Evolutionary conservation across 2,113 vertebrate species (phyloP).

Genomic region (Dipodomys spectabilis): DNA sequence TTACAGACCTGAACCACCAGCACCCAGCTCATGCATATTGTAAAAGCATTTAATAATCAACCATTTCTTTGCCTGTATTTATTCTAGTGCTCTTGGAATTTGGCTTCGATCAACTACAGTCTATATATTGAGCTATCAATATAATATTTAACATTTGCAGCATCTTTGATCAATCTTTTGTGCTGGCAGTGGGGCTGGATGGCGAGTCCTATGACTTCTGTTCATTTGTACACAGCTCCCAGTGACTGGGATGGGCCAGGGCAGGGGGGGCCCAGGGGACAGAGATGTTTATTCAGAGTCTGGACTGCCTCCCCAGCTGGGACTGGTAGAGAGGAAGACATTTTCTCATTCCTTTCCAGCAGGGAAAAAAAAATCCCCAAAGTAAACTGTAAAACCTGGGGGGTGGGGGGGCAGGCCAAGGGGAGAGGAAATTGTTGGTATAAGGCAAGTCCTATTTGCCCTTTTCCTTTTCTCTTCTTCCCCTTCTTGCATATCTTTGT

Average conservation of each 20-base stretch:
- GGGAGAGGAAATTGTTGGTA: not conserved
- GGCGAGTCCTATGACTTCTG: not conserved
- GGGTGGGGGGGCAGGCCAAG: too few species aligned
- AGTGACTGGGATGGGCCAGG: not conserved
- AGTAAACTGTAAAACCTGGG: not conserved
- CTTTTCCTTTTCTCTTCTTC: not conserved
- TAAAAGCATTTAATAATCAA: constrained; percentile 1
- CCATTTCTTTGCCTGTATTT: not conserved
- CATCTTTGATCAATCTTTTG: constrained; percentile 7
- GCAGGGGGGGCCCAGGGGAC: not conserved
- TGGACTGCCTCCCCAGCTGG: not conserved
- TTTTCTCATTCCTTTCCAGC: not conserved
- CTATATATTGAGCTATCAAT: not conserved
- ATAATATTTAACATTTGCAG: constrained; percentile 22
- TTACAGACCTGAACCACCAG: too few species aligned
- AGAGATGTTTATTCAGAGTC: not conserved
- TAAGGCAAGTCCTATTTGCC: not conserved
- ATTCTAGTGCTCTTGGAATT: constrained; percentile 19
- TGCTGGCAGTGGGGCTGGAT: not conserved
- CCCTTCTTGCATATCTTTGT: not conserved
- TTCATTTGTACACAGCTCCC: constrained; percentile 18
- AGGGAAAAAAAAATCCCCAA: not conserved
- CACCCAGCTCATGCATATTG: too few species aligned
- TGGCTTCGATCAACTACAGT: not conserved
- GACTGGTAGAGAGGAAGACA: not conserved